phyloP scores from a whole-genome alignment of 2,888 invertebrate genomes.

The Athalia circularis region DNA sequence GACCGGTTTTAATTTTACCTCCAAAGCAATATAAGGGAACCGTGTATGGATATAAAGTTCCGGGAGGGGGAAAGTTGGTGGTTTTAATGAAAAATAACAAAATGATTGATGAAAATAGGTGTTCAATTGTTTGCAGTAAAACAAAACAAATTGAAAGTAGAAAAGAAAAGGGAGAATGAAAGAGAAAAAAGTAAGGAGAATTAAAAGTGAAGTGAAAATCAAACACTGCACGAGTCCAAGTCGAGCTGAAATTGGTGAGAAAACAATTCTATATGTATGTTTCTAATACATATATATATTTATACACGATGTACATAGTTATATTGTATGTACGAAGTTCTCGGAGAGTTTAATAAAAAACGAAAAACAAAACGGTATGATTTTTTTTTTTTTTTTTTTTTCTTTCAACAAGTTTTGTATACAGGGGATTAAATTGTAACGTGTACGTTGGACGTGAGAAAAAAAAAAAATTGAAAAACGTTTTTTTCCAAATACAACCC shows the following conservation, averaged over 20 bases:
- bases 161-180: background rate
- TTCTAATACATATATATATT: too few relatives aligned
- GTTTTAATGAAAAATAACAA: constrained; percentile 10
- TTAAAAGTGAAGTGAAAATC: background rate
- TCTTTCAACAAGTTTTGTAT: background rate
- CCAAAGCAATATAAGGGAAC: constrained; percentile 19
- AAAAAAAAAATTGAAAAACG: too few relatives aligned
- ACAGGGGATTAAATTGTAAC: too few relatives aligned
- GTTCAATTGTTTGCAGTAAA: background rate
- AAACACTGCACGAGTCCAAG: background rate
- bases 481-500: too few relatives aligned
- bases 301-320: too few relatives aligned
- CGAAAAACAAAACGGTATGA: constrained; percentile 28
- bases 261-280: background rate
- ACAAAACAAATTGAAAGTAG: background rate
- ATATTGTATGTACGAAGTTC: background rate
- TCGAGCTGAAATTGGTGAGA: background rate
- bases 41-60: background rate
- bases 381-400: constrained; percentile 23
- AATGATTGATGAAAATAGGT: background rate
- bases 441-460: too few relatives aligned
- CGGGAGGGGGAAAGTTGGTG: background rate
- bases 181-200: background rate
- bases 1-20: constrained; percentile 24
- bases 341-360: constrained; percentile 29